These are phyloP conservation scores for Orthosia cruda DNA, from an alignment of 2,888 invertebrate genomes.

Conservation along the genomic window DNA sequence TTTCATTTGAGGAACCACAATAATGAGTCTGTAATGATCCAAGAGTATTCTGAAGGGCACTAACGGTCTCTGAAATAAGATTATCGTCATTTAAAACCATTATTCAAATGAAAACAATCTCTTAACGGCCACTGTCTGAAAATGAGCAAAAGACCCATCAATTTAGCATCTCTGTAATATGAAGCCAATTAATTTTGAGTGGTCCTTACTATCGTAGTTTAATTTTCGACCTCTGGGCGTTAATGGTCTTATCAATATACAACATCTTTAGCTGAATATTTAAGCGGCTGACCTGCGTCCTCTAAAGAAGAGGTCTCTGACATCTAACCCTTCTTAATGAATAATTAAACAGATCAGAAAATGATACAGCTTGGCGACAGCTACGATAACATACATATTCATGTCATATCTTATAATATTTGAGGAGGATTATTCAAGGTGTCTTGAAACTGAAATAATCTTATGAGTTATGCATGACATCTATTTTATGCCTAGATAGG, in stretches of 20 bases:
- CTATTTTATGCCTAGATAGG: not conserved
- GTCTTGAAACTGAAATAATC: slow-evolving; percentile 18
- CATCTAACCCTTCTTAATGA: slow-evolving; percentile 62
- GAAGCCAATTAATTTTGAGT: slow-evolving; percentile 3
- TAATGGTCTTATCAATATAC: slow-evolving; percentile 23
- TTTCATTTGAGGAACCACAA: no score
- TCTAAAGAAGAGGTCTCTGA: slow-evolving; percentile 21
- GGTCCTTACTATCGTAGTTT: not conserved
- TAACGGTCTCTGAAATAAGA: not conserved
- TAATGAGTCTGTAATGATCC: no score
- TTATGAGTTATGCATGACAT: not conserved
- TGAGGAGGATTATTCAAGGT: slow-evolving; percentile 38
- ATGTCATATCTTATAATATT: slow-evolving; percentile 27
- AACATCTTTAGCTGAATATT: slow-evolving; percentile 25
- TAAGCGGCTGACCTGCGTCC: slow-evolving; percentile 30
- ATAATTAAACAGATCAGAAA: slow-evolving; percentile 68
- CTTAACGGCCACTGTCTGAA: no score
- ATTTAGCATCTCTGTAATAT: slow-evolving; percentile 7
- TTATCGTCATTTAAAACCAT: not conserved
- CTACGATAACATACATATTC: slow-evolving; percentile 42
- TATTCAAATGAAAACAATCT: not conserved
- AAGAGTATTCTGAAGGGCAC: not conserved
- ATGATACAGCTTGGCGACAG: slow-evolving; percentile 44
- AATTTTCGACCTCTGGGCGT: slow-evolving; percentile 16
- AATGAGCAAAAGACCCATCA: not conserved